Conservation (phyloP, 30 jellyfish, hydroid and myxozoan genomes). For the Aurelia coerulea region DNA sequence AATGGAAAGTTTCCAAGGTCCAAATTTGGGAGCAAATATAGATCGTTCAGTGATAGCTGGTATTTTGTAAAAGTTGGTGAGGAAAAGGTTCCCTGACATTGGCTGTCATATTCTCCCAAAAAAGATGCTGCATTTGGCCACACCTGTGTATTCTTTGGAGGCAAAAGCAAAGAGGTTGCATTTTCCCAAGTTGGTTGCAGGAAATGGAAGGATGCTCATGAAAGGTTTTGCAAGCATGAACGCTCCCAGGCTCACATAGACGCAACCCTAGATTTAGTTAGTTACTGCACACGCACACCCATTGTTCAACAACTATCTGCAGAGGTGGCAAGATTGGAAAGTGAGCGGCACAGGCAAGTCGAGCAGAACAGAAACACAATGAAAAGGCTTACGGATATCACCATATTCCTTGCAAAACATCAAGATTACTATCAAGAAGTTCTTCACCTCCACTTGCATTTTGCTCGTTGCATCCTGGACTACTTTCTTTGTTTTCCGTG, state of each 20-base stretch:
- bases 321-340: constrained; percentile 20
- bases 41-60: constrained; percentile 40
- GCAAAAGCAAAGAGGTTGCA: constrained; percentile 31
- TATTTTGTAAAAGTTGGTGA: constrained; percentile 20
- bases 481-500: too few relatives aligned
- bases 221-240: constrained; percentile 40
- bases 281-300: constrained; percentile 10
- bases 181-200: constrained; percentile 43
- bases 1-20: constrained; percentile 47
- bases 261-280: constrained; percentile 33
- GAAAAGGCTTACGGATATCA: constrained; percentile 15
- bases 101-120: constrained; percentile 52
- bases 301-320: constrained; percentile 26
- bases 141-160: constrained; percentile 46
- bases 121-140: constrained; percentile 45
- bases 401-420: constrained; percentile 3
- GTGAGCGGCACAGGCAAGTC: constrained; percentile 25
- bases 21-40: constrained; percentile 12
- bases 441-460: too few relatives aligned
- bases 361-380: constrained; percentile 33
- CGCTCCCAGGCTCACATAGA: constrained; percentile 40
- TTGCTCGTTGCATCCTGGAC: too few relatives aligned
- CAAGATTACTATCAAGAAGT: too few relatives aligned
- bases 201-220: constrained; percentile 63
- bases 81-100: constrained; percentile 12